Conservation (phyloP, 2,797 vertebrate genomes). For the Rhynchonycteris naso region DNA sequence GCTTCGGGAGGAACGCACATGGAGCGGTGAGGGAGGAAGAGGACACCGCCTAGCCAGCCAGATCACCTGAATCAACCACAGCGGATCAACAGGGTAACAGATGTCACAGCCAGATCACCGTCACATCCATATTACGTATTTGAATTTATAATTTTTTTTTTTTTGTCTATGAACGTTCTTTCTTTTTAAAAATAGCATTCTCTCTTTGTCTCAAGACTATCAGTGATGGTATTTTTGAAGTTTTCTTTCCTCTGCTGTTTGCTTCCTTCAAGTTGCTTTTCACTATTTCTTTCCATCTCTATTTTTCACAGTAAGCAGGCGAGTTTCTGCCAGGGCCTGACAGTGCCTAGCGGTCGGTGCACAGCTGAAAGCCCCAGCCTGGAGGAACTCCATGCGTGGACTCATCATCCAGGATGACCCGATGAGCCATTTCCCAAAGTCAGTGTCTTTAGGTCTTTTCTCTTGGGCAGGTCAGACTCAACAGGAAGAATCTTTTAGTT, state of each 20-base stretch:
- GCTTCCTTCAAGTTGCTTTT: background rate
- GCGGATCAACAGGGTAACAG: no score
- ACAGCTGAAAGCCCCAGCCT: background rate
- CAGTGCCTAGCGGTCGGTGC: background rate
- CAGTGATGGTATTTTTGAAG: background rate
- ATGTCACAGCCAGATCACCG: no score
- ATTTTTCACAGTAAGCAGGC: background rate
- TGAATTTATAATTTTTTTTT: background rate
- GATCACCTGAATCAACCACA: no score
- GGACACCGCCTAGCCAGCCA: no score
- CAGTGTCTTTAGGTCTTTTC: background rate
- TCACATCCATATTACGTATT: no score
- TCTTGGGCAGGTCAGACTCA: background rate
- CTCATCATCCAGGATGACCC: no score
- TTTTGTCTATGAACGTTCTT: background rate
- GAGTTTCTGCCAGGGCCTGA: background rate
- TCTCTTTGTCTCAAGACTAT: background rate
- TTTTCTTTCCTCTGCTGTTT: background rate
- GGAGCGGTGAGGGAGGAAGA: no score
- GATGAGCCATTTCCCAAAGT: background rate
- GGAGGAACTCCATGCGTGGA: rapidly evolving
- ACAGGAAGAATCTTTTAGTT: background rate
- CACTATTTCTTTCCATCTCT: background rate
- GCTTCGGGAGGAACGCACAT: no score
- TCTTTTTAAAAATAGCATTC: background rate